Conservation (phyloP, 2,888 invertebrate species). For the Lasioglossum leucozonium region DNA sequence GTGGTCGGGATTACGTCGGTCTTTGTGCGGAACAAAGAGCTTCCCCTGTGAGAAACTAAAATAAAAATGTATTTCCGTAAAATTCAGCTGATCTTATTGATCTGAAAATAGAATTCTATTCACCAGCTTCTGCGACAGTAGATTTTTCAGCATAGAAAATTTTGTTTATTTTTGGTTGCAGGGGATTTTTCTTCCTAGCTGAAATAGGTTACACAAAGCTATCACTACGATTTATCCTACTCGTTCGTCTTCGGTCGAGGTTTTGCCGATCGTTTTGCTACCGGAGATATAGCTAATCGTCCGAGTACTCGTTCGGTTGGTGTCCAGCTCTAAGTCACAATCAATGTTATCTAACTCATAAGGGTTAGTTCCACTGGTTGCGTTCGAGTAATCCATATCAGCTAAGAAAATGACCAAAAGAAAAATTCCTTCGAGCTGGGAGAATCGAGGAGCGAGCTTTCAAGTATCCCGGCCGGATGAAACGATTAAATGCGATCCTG, state of each 20-base stretch:
- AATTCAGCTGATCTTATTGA: too few species aligned
- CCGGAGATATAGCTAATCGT: neutral
- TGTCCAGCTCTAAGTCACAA: neutral
- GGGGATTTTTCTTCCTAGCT: neutral
- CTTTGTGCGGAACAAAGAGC: too few species aligned
- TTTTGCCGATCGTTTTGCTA: neutral
- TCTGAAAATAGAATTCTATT: too few species aligned
- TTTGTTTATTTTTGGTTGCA: neutral
- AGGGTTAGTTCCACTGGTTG: neutral
- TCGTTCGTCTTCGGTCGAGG: neutral
- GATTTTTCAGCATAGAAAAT: too few species aligned
- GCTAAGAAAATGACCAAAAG: conserved; percentile 2
- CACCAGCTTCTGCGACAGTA: too few species aligned
- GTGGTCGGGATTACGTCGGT: too few species aligned
- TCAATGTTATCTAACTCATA: neutral
- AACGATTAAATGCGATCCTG: neutral
- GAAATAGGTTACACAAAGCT: neutral
- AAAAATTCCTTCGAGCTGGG: neutral
- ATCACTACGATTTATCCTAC: neutral
- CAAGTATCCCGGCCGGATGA: neutral
- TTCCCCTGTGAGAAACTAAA: neutral
- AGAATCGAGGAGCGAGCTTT: neutral
- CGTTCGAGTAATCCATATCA: conserved; percentile 6
- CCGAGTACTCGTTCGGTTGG: neutral
- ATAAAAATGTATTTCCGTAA: too few species aligned